Evolutionary conservation across 2,888 invertebrate species (phyloP).

Genomic region (Ferrisia virgata): DNA sequence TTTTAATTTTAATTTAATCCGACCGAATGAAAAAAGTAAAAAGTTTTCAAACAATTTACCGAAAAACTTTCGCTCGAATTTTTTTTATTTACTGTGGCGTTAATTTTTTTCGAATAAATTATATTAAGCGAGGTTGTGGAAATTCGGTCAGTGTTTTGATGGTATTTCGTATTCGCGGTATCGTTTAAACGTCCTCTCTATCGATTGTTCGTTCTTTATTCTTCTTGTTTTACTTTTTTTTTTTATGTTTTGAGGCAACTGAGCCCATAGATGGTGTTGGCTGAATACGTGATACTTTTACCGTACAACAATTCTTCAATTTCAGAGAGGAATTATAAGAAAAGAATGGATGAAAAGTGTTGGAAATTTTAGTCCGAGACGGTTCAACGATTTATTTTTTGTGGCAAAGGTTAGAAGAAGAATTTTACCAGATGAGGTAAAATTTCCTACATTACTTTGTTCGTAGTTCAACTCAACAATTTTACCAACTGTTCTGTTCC

Average conservation of each 20-base stretch:
- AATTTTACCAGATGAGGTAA: too few species aligned
- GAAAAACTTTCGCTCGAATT: neutral
- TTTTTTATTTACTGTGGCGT: slow-evolving; percentile 6
- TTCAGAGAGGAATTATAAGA: too few species aligned
- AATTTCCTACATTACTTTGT: too few species aligned
- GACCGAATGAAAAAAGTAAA: neutral
- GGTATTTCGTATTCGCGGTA: neutral
- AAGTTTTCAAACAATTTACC: slow-evolving; percentile 13
- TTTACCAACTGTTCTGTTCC: too few species aligned
- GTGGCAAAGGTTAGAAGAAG: too few species aligned
- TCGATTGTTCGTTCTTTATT: neutral
- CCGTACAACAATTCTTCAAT: too few species aligned
- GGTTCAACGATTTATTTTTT: too few species aligned
- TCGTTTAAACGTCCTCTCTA: neutral
- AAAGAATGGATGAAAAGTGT: too few species aligned
- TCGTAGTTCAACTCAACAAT: too few species aligned
- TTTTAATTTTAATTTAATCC: neutral
- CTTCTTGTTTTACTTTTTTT: too few species aligned
- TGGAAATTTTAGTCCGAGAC: too few species aligned
- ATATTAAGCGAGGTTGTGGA: neutral
- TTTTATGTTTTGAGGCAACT: neutral
- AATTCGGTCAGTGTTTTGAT: neutral
- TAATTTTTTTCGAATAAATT: slow-evolving; percentile 14
- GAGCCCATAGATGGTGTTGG: neutral
- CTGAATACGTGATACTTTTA: neutral